phyloP scores from a whole-genome alignment of 2,797 vertebrate genomes.

The Phoeniculus purpureus region DNA sequence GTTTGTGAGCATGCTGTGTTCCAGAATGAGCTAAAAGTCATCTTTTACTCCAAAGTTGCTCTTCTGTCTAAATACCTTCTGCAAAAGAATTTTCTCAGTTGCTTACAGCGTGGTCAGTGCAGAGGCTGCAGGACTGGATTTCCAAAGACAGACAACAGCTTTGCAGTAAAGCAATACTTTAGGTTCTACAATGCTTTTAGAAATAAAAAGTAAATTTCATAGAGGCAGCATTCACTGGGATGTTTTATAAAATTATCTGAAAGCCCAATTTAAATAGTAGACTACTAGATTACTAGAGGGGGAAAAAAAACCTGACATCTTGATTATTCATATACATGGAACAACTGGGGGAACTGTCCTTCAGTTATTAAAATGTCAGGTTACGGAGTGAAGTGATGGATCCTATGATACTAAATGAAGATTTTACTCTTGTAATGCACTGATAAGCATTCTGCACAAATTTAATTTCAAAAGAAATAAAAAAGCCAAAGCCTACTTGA shows the following conservation, averaged over 20 bases:
- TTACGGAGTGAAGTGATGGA: neutral
- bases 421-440: neutral
- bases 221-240: neutral
- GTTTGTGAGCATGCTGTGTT: neutral
- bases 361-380: neutral
- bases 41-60: neutral
- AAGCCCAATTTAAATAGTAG: neutral
- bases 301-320: neutral
- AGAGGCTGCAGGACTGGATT: neutral
- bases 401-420: neutral
- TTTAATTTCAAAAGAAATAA: neutral
- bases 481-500: neutral
- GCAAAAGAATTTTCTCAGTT: neutral
- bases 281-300: neutral
- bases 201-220: too few relatives aligned
- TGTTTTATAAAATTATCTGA: neutral
- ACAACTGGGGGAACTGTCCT: neutral
- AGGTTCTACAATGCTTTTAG: neutral
- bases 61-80: neutral
- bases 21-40: neutral
- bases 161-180: neutral
- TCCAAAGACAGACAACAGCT: neutral
- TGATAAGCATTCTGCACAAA: neutral
- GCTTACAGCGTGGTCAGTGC: neutral
- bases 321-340: neutral